A percentile compares a stretch with the other conserved stretches of the same genome.
phyloP scores from a whole-genome alignment of 2,113 vertebrate genomes.

The Perccottus glenii region DNA sequence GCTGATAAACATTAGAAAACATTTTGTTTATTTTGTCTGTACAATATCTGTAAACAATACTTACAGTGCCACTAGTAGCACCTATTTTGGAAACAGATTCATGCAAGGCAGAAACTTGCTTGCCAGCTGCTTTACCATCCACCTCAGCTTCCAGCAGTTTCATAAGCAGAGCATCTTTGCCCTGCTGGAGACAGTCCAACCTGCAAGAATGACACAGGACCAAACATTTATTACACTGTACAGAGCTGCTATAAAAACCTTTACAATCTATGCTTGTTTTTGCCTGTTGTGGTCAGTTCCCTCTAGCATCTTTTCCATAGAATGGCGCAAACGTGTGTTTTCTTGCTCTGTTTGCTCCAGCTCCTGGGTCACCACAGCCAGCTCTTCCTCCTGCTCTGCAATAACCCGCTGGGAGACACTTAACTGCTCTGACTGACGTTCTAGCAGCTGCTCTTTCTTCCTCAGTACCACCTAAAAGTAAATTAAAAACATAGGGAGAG shows the following conservation, averaged over 20 bases:
- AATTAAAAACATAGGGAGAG: not conserved
- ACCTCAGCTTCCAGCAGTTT: constrained; percentile 87
- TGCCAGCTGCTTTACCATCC: constrained; percentile 86
- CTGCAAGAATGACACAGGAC: constrained; percentile 60
- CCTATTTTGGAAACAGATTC: constrained; percentile 82
- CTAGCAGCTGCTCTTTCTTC: constrained; percentile 67
- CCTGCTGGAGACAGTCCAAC: constrained; percentile 76
- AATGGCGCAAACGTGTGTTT: constrained; percentile 82
- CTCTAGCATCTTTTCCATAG: constrained; percentile 87
- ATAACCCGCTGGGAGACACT: constrained; percentile 82
- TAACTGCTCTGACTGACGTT: constrained; percentile 70
- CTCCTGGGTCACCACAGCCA: constrained; percentile 86
- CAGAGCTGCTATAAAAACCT: not conserved
- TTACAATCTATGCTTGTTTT: not conserved
- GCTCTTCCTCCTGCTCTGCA: constrained; percentile 84
- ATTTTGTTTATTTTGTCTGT: too few species aligned
- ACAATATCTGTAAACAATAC: not conserved
- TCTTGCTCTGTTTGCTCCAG: constrained; percentile 86
- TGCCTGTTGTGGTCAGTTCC: constrained; percentile 82
- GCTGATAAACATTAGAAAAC: too few species aligned
- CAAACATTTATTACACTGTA: not conserved
- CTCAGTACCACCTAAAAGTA: constrained; percentile 82
- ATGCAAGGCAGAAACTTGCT: constrained; percentile 84
- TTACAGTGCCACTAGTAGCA: constrained; percentile 28
- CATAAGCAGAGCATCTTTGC: constrained; percentile 84